A percentile compares a stretch with the other conserved stretches of the same genome.
phyloP scores from a whole-genome alignment of 2,113 vertebrate genomes.

The Azemiops feae region DNA sequence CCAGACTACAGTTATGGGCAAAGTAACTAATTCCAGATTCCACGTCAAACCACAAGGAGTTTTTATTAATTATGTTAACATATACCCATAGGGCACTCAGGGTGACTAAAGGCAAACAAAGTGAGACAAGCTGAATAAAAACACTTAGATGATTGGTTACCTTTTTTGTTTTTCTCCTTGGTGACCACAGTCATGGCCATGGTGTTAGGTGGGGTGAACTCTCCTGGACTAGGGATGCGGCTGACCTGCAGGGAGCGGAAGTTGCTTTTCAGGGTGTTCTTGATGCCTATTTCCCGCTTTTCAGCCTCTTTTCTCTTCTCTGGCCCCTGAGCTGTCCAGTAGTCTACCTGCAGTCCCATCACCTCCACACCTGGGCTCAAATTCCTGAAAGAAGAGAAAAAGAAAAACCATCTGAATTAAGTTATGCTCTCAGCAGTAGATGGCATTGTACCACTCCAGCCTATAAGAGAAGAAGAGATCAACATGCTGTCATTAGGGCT shows the following conservation, averaged over 20 bases:
- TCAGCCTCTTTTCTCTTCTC: constrained; percentile 83
- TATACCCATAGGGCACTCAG: neutral
- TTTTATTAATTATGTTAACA: neutral
- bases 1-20: neutral
- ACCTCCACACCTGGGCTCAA: constrained; percentile 81
- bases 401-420: neutral
- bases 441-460: neutral
- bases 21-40: neutral
- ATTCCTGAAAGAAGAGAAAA: constrained; percentile 56
- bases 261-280: constrained; percentile 92
- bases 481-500: neutral
- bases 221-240: constrained; percentile 82
- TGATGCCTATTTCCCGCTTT: constrained; percentile 77
- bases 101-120: neutral
- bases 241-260: constrained; percentile 92
- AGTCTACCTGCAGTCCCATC: constrained; percentile 93
- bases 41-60: neutral
- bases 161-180: constrained; percentile 92
- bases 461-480: neutral
- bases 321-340: constrained; percentile 83
- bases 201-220: constrained; percentile 80
- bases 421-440: neutral
- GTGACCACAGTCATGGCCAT: constrained; percentile 95
- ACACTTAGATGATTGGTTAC: constrained; percentile 48
- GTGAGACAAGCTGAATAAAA: neutral